Conservation (phyloP, 2,797 vertebrate genomes). For the Spatula versicolor region DNA sequence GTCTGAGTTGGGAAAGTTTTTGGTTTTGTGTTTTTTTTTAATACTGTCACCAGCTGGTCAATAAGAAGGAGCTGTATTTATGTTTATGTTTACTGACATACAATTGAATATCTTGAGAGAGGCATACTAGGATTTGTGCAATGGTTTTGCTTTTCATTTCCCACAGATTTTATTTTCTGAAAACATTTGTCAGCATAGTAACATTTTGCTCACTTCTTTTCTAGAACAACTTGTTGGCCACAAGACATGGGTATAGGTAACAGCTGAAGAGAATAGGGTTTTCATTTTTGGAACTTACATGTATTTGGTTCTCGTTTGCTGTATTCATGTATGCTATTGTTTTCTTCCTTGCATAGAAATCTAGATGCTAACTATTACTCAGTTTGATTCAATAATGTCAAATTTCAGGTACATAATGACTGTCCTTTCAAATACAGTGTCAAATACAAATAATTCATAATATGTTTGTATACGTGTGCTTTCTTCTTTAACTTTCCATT, state of each 20-base stretch:
- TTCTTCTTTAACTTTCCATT: conserved; percentile 73
- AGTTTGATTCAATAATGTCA: not conserved
- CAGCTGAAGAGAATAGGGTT: not conserved
- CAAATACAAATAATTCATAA: not conserved
- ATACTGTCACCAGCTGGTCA: not conserved
- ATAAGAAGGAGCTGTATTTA: not conserved
- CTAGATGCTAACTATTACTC: not conserved
- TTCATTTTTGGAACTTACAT: not conserved
- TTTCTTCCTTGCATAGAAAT: not conserved
- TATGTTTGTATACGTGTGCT: not conserved
- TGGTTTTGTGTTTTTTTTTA: not conserved
- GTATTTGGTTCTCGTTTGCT: not conserved
- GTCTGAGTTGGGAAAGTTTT: not conserved
- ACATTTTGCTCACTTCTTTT: not conserved
- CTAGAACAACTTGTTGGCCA: not conserved
- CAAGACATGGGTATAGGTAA: not conserved
- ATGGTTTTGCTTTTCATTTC: not conserved
- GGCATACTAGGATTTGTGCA: accelerated
- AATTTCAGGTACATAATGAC: not conserved
- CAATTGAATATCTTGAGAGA: not conserved
- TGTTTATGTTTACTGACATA: not conserved
- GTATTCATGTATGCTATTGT: not conserved
- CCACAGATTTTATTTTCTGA: not conserved
- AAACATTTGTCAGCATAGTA: not conserved
- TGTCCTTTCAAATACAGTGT: not conserved